A percentile compares a stretch with the other conserved stretches of the same genome.
phyloP scores from a whole-genome alignment of 2,797 vertebrate genomes.

The Amazonetta brasiliensis region DNA sequence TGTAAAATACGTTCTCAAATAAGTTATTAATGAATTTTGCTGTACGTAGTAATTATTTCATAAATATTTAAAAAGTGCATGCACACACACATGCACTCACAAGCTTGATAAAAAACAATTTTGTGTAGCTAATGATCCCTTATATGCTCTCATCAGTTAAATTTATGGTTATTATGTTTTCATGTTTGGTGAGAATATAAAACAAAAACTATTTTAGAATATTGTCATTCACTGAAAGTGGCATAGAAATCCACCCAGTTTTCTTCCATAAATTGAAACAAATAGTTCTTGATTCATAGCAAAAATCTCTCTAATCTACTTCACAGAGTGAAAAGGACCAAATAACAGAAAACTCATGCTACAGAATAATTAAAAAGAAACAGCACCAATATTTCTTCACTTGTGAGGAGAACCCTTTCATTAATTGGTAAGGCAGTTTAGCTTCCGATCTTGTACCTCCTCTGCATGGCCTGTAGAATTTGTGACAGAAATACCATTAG shows the following conservation, averaged over 20 bases:
- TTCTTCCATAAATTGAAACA: conserved; percentile 51
- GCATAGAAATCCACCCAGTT: conserved; percentile 37
- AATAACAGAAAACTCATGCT: background rate
- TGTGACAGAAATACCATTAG: background rate
- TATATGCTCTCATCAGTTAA: conserved; percentile 57
- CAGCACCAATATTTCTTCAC: background rate
- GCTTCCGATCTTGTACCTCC: background rate
- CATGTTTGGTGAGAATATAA: conserved; percentile 54
- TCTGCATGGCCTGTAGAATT: rapidly evolving
- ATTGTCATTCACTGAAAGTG: conserved; percentile 25
- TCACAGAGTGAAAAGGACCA: background rate
- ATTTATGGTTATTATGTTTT: conserved; percentile 64
- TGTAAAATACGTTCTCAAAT: conserved; percentile 49
- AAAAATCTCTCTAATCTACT: background rate
- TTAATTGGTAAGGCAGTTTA: background rate
- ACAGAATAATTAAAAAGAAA: background rate
- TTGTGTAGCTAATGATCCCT: conserved; percentile 42
- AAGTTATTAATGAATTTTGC: conserved; percentile 67
- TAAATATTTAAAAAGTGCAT: conserved; percentile 73
- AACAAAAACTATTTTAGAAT: conserved; percentile 63
- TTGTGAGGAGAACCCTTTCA: background rate
- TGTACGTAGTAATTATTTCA: conserved; percentile 70
- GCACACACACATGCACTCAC: background rate
- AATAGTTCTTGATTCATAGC: conserved; percentile 6
- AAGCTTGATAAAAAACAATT: conserved; percentile 59